These are phyloP conservation scores for Leptopterna dolabrata DNA, from an alignment of 2,888 invertebrate genomes.

Conservation along the genomic window DNA sequence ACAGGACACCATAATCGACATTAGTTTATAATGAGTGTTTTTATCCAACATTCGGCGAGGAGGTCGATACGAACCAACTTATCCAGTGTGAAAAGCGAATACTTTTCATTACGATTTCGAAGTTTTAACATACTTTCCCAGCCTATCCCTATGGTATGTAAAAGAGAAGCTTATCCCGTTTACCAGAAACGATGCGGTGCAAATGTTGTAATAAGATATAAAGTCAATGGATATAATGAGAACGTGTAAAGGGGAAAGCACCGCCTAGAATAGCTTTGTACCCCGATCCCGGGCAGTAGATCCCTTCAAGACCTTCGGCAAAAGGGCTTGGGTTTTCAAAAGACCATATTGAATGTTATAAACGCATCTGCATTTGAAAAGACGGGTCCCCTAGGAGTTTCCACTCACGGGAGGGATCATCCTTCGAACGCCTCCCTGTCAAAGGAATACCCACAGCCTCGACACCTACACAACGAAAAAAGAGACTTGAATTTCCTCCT, in stretches of 20 bases:
- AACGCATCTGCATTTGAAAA: slow-evolving; percentile 59
- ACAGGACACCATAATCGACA: no score
- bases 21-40: no score
- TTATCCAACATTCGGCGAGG: no score
- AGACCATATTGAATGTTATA: slow-evolving; percentile 59
- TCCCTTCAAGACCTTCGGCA: slow-evolving; percentile 34
- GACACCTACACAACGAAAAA: not conserved
- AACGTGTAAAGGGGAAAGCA: not conserved
- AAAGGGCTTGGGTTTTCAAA: slow-evolving; percentile 23
- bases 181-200: not conserved
- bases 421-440: slow-evolving; percentile 29
- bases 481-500: slow-evolving; percentile 9
- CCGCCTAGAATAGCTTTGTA: slow-evolving; percentile 17
- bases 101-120: no score
- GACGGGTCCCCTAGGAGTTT: not conserved
- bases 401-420: slow-evolving; percentile 14
- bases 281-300: not conserved
- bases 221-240: slow-evolving; percentile 43
- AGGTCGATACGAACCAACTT: no score
- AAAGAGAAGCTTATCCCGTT: not conserved
- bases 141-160: not conserved
- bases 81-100: no score
- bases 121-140: no score
- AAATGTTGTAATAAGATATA: slow-evolving; percentile 51
- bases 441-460: slow-evolving; percentile 10